A percentile compares a stretch with the other conserved stretches of the same genome.
Conservation (phyloP, 2,797 vertebrate species). For the Eulemur rubriventer region DNA sequence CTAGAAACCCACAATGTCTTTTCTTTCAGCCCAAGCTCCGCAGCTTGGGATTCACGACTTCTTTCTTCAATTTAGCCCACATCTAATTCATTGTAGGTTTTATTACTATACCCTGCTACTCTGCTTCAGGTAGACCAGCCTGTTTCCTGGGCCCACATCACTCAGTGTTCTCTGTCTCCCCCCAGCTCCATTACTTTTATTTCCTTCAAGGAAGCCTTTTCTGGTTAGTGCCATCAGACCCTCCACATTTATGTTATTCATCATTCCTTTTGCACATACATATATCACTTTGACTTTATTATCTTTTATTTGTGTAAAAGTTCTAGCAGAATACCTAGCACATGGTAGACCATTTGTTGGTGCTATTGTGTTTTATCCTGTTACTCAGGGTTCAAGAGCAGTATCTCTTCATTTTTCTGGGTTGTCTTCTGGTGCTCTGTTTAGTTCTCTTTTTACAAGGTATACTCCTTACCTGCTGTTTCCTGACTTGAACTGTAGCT, state of each 20-base stretch:
- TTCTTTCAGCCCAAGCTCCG: neutral
- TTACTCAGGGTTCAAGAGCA: neutral
- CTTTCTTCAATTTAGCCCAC: neutral
- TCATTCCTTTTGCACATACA: neutral
- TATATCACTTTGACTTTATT: neutral
- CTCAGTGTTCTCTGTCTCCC: neutral
- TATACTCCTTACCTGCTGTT: neutral
- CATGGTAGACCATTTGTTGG: neutral
- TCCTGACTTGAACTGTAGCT: neutral
- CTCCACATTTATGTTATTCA: neutral
- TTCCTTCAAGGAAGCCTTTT: conserved; percentile 18
- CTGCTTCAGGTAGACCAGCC: neutral
- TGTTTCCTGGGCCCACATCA: neutral
- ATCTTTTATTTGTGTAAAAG: neutral
- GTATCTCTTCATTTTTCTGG: neutral
- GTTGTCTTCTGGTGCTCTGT: neutral
- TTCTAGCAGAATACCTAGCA: neutral
- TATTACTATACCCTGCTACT: neutral
- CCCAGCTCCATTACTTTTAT: neutral
- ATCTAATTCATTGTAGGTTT: neutral
- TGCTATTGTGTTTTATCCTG: neutral
- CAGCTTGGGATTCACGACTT: neutral
- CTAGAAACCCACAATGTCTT: neutral
- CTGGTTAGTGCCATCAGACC: neutral
- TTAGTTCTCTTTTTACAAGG: neutral